A percentile compares a stretch with the other conserved stretches of the same genome.
These are phyloP conservation scores for Rhinichthys osculus DNA, from an alignment of 2,797 vertebrate species.

Conservation along the genomic window DNA sequence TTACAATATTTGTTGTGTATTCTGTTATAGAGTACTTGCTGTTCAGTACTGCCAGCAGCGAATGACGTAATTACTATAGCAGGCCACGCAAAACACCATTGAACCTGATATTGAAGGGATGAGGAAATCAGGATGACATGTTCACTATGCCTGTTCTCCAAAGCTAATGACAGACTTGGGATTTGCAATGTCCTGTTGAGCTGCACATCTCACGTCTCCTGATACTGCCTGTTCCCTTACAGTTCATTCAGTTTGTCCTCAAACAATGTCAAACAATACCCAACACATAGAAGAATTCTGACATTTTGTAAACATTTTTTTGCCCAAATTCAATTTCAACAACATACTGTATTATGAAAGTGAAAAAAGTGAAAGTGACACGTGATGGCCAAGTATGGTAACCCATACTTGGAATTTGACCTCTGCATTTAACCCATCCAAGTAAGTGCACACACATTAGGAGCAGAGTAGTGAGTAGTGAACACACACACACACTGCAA, in stretches of 20 bases:
- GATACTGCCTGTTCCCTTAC: neutral
- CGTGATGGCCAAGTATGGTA: too few relatives aligned
- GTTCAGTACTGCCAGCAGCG: neutral
- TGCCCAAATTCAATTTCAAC: neutral
- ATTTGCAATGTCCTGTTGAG: neutral
- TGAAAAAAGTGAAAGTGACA: too few relatives aligned
- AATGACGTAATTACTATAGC: neutral
- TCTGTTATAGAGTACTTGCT: neutral
- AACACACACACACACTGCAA: too few relatives aligned
- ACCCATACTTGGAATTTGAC: too few relatives aligned
- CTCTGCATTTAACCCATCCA: too few relatives aligned
- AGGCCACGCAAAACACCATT: neutral
- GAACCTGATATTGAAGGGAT: conserved; percentile 18
- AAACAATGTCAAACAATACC: neutral
- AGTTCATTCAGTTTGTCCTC: neutral
- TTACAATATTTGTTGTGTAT: conserved; percentile 7
- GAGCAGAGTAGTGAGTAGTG: too few relatives aligned
- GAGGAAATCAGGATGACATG: conserved; percentile 5
- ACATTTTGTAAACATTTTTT: neutral
- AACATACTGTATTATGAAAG: neutral
- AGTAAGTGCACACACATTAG: too few relatives aligned
- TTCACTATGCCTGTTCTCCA: conserved; percentile 21
- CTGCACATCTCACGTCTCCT: neutral
- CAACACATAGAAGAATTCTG: neutral
- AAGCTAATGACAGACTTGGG: neutral